Conservation (phyloP, 2,797 vertebrate species). For the Urophycis tenuis region DNA sequence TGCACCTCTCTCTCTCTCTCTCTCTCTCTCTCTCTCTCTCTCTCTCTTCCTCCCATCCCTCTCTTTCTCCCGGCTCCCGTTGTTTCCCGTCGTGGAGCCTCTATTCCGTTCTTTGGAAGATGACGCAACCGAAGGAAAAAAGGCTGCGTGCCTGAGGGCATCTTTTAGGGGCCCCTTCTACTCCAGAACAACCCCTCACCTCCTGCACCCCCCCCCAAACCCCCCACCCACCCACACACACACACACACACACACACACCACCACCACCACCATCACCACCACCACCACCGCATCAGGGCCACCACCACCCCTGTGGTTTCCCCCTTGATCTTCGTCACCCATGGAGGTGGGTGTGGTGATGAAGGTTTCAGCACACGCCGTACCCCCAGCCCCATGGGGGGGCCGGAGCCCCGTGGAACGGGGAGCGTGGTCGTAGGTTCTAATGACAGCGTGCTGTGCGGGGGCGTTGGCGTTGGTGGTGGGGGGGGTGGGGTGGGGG, state of each 20-base stretch:
- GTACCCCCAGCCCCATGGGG: not conserved
- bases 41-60: not conserved
- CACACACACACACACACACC: too few relatives aligned
- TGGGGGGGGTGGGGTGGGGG: not conserved
- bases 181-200: not conserved
- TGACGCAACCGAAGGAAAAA: slow-evolving; percentile 1
- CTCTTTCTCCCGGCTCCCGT: not conserved
- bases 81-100: not conserved
- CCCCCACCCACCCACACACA: too few relatives aligned
- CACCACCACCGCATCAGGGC: not conserved
- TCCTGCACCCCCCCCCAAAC: not conserved
- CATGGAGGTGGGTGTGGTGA: not conserved
- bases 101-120: not conserved
- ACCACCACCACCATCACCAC: not conserved
- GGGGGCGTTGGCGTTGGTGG: slow-evolving; percentile 26
- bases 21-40: not conserved
- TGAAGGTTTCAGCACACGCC: not conserved
- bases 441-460: not conserved
- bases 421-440: not conserved
- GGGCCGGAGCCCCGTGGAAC: slow-evolving; percentile 13
- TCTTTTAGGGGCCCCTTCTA: not conserved
- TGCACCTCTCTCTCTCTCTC: slow-evolving; percentile 8
- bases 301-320: not conserved
- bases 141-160: not conserved
- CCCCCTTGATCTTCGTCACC: not conserved